Evolutionary conservation across 92 coral and sea anemone genomes (phyloP).

Genomic region (Montipora capitata): DNA sequence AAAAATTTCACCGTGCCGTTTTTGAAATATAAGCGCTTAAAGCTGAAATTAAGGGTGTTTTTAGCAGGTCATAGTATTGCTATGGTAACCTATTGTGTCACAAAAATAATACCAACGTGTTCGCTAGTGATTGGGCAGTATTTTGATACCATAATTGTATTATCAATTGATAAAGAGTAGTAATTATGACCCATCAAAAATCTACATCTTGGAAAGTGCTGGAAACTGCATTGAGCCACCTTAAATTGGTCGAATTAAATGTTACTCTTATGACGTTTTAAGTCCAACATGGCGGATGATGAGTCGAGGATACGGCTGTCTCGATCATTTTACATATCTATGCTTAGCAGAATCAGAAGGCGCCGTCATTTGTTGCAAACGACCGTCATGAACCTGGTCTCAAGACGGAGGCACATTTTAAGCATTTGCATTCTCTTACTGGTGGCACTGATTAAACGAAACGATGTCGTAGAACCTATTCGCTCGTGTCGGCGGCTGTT

Average conservation of each 20-base stretch:
- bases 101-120: too few relatives aligned
- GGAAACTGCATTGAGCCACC: too few relatives aligned
- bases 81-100: too few relatives aligned
- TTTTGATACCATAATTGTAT: too few relatives aligned
- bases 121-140: too few relatives aligned
- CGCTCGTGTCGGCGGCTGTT: conserved; percentile 24
- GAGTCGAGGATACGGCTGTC: background rate
- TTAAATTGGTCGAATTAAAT: background rate
- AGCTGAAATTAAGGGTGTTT: too few relatives aligned
- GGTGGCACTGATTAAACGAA: background rate
- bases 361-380: background rate
- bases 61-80: too few relatives aligned
- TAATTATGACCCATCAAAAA: too few relatives aligned
- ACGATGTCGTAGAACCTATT: background rate
- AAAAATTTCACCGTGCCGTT: too few relatives aligned
- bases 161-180: too few relatives aligned
- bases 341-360: background rate
- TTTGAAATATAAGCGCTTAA: too few relatives aligned
- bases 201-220: too few relatives aligned
- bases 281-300: background rate
- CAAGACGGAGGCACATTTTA: background rate
- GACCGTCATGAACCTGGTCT: background rate
- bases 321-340: background rate
- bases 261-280: background rate
- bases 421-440: background rate